Evolutionary conservation across 2,888 invertebrate genomes (phyloP).

Genomic region (Torymus tubicola): DNA sequence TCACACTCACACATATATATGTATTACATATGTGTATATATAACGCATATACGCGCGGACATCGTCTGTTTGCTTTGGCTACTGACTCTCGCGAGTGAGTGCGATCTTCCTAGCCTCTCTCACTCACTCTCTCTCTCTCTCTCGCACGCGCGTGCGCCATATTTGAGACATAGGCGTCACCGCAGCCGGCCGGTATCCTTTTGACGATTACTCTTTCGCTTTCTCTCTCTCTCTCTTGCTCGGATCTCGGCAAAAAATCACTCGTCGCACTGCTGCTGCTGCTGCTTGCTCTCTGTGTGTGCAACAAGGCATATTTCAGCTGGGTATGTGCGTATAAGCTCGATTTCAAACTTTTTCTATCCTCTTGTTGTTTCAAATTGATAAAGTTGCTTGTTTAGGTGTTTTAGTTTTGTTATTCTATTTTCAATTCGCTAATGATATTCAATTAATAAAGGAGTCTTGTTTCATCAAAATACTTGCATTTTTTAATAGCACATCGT

Average conservation of each 20-base stretch:
- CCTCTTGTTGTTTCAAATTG: no score
- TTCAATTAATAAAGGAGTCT: background rate
- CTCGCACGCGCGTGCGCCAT: constrained; percentile 52
- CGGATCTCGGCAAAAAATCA: constrained; percentile 17
- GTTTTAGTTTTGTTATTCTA: no score
- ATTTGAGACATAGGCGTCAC: constrained; percentile 39
- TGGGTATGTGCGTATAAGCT: background rate
- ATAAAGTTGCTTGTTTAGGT: no score
- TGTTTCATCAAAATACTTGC: no score
- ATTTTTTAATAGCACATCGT: no score
- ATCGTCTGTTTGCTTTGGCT: constrained; percentile 63
- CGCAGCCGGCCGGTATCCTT: constrained; percentile 44
- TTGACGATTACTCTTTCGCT: constrained; percentile 35
- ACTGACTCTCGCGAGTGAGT: constrained; percentile 4
- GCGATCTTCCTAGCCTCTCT: constrained; percentile 40
- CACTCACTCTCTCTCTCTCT: constrained; percentile 22
- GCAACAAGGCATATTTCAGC: background rate
- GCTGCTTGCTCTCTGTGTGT: background rate
- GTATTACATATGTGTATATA: no score
- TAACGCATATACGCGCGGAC: constrained; percentile 25
- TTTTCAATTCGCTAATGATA: no score
- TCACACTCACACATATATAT: no score
- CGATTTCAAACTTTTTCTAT: constrained; percentile 10
- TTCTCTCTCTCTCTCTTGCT: background rate
- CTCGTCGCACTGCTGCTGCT: constrained; percentile 2